phyloP scores from a whole-genome alignment of 2,888 invertebrate genomes.

The Euproctis similis region DNA sequence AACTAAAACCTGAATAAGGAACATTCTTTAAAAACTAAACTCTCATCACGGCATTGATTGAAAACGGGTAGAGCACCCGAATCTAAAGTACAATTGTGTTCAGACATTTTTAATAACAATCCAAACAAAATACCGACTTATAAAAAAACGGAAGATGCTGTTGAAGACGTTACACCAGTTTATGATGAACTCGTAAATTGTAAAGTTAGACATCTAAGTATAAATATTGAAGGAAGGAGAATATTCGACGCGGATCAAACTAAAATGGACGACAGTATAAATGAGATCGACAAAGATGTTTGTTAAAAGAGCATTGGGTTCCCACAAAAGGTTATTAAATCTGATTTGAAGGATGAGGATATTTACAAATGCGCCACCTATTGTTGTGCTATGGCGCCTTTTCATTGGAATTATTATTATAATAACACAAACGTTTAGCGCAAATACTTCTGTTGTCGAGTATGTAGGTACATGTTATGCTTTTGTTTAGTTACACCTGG shows the following conservation, averaged over 20 bases:
- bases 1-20: too few relatives aligned
- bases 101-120: constrained; percentile 44
- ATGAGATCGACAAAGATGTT: constrained; percentile 44
- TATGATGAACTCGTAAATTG: constrained; percentile 37
- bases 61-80: constrained; percentile 16
- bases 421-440: too few relatives aligned
- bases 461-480: too few relatives aligned
- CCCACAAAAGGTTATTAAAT: constrained; percentile 70
- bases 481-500: too few relatives aligned
- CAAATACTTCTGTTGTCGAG: too few relatives aligned
- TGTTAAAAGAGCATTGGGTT: constrained; percentile 56
- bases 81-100: constrained; percentile 30
- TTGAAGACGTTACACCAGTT: constrained; percentile 29
- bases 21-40: too few relatives aligned
- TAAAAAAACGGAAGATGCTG: constrained; percentile 47
- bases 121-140: constrained; percentile 48
- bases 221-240: constrained; percentile 1
- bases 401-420: constrained; percentile 29
- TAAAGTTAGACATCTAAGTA: too few relatives aligned
- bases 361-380: constrained; percentile 26
- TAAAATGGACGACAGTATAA: constrained; percentile 35
- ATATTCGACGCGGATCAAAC: constrained; percentile 19
- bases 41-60: too few relatives aligned
- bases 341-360: constrained; percentile 51
- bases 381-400: constrained; percentile 37